Percentiles rank a stretch among this genome's conserved stretches.
These are phyloP conservation scores for Andrena fulva DNA, from an alignment of 2,888 invertebrate species.

Conservation along the genomic window DNA sequence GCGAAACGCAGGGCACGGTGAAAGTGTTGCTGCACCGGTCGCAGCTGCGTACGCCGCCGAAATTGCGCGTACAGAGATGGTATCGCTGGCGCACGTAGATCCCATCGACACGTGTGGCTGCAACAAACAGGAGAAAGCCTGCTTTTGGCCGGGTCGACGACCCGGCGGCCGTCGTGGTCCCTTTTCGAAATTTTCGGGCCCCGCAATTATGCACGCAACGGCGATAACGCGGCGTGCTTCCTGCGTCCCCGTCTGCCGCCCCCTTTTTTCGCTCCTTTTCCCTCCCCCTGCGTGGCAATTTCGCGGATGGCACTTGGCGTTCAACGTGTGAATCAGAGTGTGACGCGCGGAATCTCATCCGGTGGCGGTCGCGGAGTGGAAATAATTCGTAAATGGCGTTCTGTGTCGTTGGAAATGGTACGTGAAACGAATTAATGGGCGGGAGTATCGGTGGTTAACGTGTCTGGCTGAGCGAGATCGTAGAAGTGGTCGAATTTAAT, in stretches of 20 bases:
- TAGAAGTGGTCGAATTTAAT: too few relatives aligned
- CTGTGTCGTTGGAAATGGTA: background rate
- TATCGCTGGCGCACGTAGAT: conserved; percentile 42
- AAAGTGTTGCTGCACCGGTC: conserved; percentile 58
- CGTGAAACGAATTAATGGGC: background rate
- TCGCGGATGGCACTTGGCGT: conserved; percentile 5
- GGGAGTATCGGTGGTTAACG: background rate
- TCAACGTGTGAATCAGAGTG: conserved; percentile 63
- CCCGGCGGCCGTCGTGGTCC: conserved; percentile 4
- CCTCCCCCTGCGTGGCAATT: conserved; percentile 11
- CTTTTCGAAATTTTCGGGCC: conserved; percentile 53
- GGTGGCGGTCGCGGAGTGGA: conserved; percentile 44
- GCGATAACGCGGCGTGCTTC: conserved; percentile 56
- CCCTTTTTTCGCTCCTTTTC: background rate
- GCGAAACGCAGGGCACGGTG: conserved; percentile 10
- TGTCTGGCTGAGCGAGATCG: too few relatives aligned
- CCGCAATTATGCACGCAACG: conserved; percentile 66
- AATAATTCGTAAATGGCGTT: background rate
- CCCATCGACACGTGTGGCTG: conserved; percentile 35
- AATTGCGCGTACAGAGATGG: conserved; percentile 38
- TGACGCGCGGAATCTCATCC: conserved; percentile 67
- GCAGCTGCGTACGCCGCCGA: conserved; percentile 52
- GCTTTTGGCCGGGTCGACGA: conserved; percentile 50
- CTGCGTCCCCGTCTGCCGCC: conserved; percentile 23
- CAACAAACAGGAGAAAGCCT: conserved; percentile 67